Evolutionary conservation across 2,113 vertebrate species (phyloP), one percentile per base, ranked within the genome.

Genomic region (Columba janthina): DNA sequence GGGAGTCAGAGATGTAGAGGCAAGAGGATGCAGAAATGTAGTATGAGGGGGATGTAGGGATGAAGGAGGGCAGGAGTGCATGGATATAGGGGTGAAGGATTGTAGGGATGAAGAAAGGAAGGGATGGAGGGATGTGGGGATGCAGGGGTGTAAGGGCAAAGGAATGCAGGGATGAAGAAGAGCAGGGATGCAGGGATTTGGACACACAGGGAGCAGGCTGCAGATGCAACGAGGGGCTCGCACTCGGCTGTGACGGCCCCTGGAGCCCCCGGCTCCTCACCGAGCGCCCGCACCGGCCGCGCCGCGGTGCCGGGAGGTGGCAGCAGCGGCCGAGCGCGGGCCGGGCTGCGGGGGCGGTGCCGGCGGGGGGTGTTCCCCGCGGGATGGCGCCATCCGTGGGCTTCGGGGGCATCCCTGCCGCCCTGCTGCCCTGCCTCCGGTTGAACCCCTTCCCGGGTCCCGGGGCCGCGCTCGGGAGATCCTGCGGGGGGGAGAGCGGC

Each of bases 241-340:
- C 34, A 19, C 6, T 10, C 36, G 13, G 36, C 5, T 7, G 16
- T 40, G 53, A 6, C 2, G 2, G 16, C 8, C 15, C 2, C 29
- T 1, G 46, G 15, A 25, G 53, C 5, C 21, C 10, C 28, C 4
- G 42, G 42, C 42, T 44, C 42, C 42, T 16, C 15, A 44, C 24
- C 15, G 46, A 19, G 44, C 8, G 36, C 36, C 20, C 16, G 48
- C 4, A 0, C 36, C 44, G 64, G 44, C 40, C 31, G 22, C 11
- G 69, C 76, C 20, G 70, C 38, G 15, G 76, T 10, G 64, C 95
- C 93, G 65, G 93, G 78, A 94, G 95, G 91, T 90, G 95, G 95
- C 95, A 95, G 95, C 95, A 96, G 91, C 81, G 88, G 44, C 91
- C 85, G 62, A 40, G 61, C 5, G 24, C 56, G 67, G 18, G 38